Evolutionary conservation across 2,113 vertebrate species (phyloP).

Genomic region (Chamaea fasciata): DNA sequence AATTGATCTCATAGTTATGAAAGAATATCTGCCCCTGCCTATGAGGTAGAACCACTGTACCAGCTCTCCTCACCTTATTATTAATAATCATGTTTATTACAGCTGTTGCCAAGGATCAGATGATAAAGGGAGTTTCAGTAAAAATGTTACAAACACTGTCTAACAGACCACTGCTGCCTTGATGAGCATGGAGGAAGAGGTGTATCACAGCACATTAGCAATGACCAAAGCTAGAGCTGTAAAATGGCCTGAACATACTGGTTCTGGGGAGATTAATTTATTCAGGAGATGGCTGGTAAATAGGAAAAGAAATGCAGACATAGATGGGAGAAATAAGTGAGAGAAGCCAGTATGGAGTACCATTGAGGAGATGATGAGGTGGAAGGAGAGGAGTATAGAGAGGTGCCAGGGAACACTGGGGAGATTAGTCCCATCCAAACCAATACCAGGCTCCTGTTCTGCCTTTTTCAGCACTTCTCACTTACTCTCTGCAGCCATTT

Average conservation of each 20-base stretch:
- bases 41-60: background rate
- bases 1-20: constrained; percentile 17
- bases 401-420: accelerated
- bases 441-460: background rate
- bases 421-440: background rate
- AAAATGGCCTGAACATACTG: background rate
- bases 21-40: background rate
- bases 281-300: background rate
- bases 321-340: background rate
- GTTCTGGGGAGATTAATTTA: background rate
- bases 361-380: background rate
- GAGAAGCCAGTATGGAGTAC: background rate
- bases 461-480: background rate
- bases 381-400: background rate
- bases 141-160: background rate
- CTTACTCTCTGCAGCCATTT: background rate
- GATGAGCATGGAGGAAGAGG: background rate
- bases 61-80: background rate
- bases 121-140: background rate
- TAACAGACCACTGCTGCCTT: background rate
- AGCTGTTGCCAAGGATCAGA: background rate
- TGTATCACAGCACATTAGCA: background rate
- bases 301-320: background rate
- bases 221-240: background rate
- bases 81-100: constrained; percentile 29